Evolutionary conservation across 2,113 vertebrate genomes (phyloP).

Genomic region (Tichodroma muraria): DNA sequence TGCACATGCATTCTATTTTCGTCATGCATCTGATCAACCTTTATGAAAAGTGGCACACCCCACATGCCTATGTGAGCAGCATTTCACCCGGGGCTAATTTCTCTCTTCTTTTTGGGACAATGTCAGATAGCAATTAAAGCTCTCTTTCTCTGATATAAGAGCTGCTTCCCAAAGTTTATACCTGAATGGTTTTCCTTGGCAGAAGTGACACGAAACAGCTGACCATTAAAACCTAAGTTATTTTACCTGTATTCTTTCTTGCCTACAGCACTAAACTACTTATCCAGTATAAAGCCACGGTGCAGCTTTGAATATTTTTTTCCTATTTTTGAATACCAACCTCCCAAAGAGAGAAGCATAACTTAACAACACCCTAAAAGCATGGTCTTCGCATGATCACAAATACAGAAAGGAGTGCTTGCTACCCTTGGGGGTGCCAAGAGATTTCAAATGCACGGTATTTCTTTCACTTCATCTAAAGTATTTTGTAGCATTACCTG

Average conservation of each 20-base stretch:
- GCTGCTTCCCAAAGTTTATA: not conserved
- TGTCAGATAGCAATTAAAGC: not conserved
- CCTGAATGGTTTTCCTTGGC: not conserved
- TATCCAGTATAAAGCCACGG: not conserved
- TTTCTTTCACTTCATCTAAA: not conserved
- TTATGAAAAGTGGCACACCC: not conserved
- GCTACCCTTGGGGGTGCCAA: not conserved
- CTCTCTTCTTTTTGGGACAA: not conserved
- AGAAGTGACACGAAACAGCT: not conserved
- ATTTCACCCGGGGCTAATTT: rapidly evolving
- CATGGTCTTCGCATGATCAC: not conserved
- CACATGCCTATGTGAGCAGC: not conserved
- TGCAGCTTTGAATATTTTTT: not conserved
- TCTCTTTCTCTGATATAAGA: not conserved
- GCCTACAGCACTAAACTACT: not conserved
- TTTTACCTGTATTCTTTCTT: not conserved
- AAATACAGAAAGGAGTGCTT: not conserved
- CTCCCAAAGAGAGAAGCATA: not conserved
- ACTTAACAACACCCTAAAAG: not conserved
- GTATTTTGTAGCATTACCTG: not conserved
- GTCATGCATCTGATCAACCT: not conserved
- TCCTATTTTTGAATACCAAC: not conserved
- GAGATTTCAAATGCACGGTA: not conserved
- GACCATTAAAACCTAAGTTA: not conserved
- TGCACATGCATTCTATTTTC: not conserved